Evolutionary conservation across 2,888 invertebrate species (phyloP), one percentile per base, ranked within the genome.

Genomic region (Hirtodrosophila histrioides): DNA sequence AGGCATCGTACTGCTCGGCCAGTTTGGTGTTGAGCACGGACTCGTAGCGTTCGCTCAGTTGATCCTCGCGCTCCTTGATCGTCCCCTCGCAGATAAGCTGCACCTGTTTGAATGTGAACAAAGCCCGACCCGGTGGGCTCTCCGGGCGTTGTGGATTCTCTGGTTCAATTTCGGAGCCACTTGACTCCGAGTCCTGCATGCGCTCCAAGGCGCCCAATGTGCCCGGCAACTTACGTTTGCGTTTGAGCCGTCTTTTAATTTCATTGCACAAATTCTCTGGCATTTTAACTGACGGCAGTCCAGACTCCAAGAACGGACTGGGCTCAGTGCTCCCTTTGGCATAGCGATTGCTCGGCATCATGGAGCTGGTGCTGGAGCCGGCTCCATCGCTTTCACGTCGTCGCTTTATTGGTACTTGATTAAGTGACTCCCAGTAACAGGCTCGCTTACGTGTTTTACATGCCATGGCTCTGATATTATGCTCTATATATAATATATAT

Each of bases 1-100:
- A 99, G 89, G 98, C 97, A 92, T 99, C 99, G 91, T 99, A 99
- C 93, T 99, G 99, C 93, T 99, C 99, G 69, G 98, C 97, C 82
- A 99, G 94, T 93, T 99, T 99, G 91, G 94, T 94, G 91, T 95
- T 96, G 88, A 99, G 94, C 86, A 98, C 97, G 75, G 95, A 94
- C 92, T 99, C 98, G 91, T 99, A 99, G 92, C 99, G 98, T 90
- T 97, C 96, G 90, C 98, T 95, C 83, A 99, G 95, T 89, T 97
- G 96, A 73, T 95, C 95, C 93, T 99, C 99, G 86, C 98, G 96
- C 89, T 99, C 99, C 91, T 97, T 96, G 63, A 99, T 94, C 96
- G 99, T 96, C 88, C 98, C 94, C 92, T 99, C 99, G 93, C 99
- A 99, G 90, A 99, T 98, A 92, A 98, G 93, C 89, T 97, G 97